Evolutionary conservation across 2,888 invertebrate species (phyloP).

Genomic region (Phengaris alcon): DNA sequence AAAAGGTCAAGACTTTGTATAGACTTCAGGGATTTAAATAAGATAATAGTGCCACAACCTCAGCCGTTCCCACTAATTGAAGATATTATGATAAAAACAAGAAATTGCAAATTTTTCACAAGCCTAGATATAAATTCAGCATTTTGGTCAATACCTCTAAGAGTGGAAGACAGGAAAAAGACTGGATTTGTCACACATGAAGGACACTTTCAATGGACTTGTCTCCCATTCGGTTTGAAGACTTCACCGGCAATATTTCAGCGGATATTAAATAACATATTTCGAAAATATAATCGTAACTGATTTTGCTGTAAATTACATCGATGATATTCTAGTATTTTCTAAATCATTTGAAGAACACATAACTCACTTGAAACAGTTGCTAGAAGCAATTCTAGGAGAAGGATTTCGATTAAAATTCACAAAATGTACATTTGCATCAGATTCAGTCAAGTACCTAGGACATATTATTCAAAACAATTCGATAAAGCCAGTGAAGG

Average conservation of each 20-base stretch:
- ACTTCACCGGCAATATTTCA: slow-evolving; percentile 46
- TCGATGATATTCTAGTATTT: slow-evolving; percentile 37
- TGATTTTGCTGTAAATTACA: slow-evolving; percentile 31
- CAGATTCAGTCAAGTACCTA: slow-evolving; percentile 9
- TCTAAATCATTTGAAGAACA: slow-evolving; percentile 38
- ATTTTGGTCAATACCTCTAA: slow-evolving; percentile 53
- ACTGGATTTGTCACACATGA: slow-evolving; percentile 44
- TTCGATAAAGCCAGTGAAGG: background rate
- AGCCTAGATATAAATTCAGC: slow-evolving; percentile 51
- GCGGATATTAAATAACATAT: slow-evolving; percentile 33
- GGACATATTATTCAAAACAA: slow-evolving; percentile 28
- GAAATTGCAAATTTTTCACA: slow-evolving; percentile 47
- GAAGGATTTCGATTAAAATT: slow-evolving; percentile 41
- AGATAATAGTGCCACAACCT: slow-evolving; percentile 6
- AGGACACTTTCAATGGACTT: slow-evolving; percentile 39
- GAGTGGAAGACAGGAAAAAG: slow-evolving; percentile 46
- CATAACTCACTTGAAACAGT: slow-evolving; percentile 34
- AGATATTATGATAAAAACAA: slow-evolving; percentile 46
- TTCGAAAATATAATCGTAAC: slow-evolving; percentile 33
- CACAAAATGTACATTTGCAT: background rate
- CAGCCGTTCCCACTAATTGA: slow-evolving; percentile 6
- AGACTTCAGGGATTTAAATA: slow-evolving; percentile 15
- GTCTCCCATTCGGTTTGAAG: slow-evolving; percentile 45
- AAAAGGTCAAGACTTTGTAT: background rate
- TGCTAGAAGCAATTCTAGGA: slow-evolving; percentile 37